Evolutionary conservation across 2,113 vertebrate species (phyloP), one percentile per base, ranked within the genome.

Genomic region (Brevimyrus niger): DNA sequence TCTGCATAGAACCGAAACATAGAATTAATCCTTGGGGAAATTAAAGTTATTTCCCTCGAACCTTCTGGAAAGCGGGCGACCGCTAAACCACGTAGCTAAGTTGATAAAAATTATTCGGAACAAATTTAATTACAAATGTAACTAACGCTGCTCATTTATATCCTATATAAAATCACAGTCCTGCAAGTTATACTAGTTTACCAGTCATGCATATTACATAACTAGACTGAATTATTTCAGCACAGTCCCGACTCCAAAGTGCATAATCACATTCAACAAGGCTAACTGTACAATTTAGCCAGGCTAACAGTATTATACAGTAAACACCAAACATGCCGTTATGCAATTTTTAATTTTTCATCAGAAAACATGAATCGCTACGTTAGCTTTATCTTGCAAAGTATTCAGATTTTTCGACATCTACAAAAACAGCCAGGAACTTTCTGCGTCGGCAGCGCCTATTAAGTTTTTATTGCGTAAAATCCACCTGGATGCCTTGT

Each of bases 401-500:
- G 38, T 27, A 9, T 82, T 82, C 19, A 21, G 17, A 82, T 44
- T 42, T 21, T 44, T 15, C 35, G 5, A 7, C 42, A 17, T 80
- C 38, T 2, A 35, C 73, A 80, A 38, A 65, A 65, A 61, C 21
- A 7, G 23, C 19, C 69, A 76, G 27, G 3, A 80, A 38, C 17
- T 0, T 76, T 76, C n/a, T 35, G n/a, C 11, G 3, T 35, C 65
- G 27, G 27, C 76, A 42, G 19, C 38, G 15, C 31, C 44, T 15
- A 44, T 46, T 0, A 44, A 65, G 53, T 44, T 13, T 44, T 4
- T 35, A 55, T 44, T 86, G 38, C 31, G 35, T 42, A 89, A 88
- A 87, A 87, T 31, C 88, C 31, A 95, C 95, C 94, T 92, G 92
- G 27, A 58, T 4, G 1, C 94, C 88, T 88, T 94, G 92, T 35